Base-by-base conservation (phyloP, 2,888 invertebrate genomes). In the Microplitis manilae region DNA sequence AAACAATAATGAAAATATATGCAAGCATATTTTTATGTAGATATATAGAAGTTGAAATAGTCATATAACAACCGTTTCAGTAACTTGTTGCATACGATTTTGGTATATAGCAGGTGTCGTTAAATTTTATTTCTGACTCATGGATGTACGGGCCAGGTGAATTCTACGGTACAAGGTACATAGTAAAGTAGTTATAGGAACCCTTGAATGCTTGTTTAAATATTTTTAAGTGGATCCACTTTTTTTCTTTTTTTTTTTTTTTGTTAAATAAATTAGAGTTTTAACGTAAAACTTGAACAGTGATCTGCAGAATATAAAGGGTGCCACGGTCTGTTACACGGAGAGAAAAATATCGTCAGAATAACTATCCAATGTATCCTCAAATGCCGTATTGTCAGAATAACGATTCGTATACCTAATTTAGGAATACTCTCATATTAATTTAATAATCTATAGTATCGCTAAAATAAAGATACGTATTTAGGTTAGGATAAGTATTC, bases 1-100 rank as follows among this genome's bases (percentile, higher is more conserved):
- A 77, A 76, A 13, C 61, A 73, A 15, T 73, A 50, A 39, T 41
- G 64, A 13, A n/a, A 73, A 64, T 8, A 15, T 7, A 39, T 20
- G 64, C 15, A 15, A 40, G 41, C n/a, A 60, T 20, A 39, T 59
- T 6, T 39, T 9, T 38, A 9, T 59, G 2, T 30, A 30, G 2
- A 30, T n/a, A 65, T 17, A 17, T 38, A 65, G n/a, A 65, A 64
- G 8, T 50, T 13, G 59, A 67, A 67, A 50, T 73, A 64, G n/a
- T 72, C 60, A 64, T 41, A 39, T 13, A 73, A 39, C 50, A 73
- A 73, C 73, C n/a, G 73, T 73, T 50, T 15, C 50, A 62, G n/a
- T 62, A 20, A 62, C 62, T 62, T 62, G 62, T 62, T 50, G 50
- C 50, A 50, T 50, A 50, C 9, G 50, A 50, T 13, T 13, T 50